Base-by-base conservation (phyloP, 2,113 vertebrate species). In the Rhinopithecus roxellana region DNA sequence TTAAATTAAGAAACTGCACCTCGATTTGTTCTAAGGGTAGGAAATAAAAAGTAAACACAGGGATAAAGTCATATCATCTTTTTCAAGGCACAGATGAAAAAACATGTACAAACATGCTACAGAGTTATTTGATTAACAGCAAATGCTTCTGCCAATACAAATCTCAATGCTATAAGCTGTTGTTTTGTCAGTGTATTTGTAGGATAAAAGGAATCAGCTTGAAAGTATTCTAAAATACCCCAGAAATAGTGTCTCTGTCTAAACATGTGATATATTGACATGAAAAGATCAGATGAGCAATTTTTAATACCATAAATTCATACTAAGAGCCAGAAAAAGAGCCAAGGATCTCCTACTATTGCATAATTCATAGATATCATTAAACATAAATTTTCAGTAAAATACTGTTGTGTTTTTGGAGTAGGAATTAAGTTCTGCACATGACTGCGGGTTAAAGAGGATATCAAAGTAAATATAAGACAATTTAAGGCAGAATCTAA, bases 1-100 rank as follows among this genome's bases (percentile, higher is more conserved):
- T 22, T 95, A 97, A 92, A 85, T 89, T 18, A 97, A 98, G 92
- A 55, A 13, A 97, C 45, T 95, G 22, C 2, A 97, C 11, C 23
- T 80, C 40, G 5, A 0, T 7, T 90, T 72, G 1, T 93, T 77
- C 2, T 23, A 61, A 93, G 23, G 8, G 18, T 38, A 92, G 52
- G 43, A 85, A 87, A 3, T 25, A 92, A 95, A 89, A 27, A 38
- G 25, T 89, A 94, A 89, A 93, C 8, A 85, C 70, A 83, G 69
- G 55, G 38, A 79, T 18, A 96, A 52, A 74, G 0, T 1, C 16
- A 52, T 13, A 55, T 38, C 32, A 5, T 13, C 50, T 22, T 74
- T 93, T 82, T 96, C 17, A 81, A 16, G 43, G 8, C 23, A 96
- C 23, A 92, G 61, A 95, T 48, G 10, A 50, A 89, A 89, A 95